Percentiles rank a stretch among this genome's conserved stretches.
These are phyloP conservation scores for Zaprionus taronus DNA, from an alignment of 1,140 invertebrate species.

Conservation along the genomic window DNA sequence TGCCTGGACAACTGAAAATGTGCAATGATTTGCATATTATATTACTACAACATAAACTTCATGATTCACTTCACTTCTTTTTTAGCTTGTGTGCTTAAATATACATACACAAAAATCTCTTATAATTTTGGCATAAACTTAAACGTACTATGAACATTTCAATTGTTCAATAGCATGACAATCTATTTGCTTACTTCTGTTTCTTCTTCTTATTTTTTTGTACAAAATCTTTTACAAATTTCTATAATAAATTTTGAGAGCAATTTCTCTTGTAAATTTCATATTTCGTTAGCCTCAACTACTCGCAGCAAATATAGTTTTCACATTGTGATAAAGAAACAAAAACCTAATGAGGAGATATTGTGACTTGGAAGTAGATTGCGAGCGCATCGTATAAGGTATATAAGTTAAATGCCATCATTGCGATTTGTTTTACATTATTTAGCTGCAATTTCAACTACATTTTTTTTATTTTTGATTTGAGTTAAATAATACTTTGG, in stretches of 20 bases:
- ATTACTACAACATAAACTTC: conserved; percentile 29
- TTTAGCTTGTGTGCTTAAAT: conserved; percentile 58
- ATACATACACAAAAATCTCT: conserved; percentile 57
- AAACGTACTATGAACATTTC: conserved; percentile 69
- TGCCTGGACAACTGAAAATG: conserved; percentile 28
- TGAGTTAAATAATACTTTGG: conserved; percentile 77
- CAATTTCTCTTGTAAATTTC: conserved; percentile 9
- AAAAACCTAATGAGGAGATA: conserved; percentile 24
- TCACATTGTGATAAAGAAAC: conserved; percentile 16
- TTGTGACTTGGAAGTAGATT: conserved; percentile 65
- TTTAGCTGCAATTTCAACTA: conserved; percentile 14
- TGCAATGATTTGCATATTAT: conserved; percentile 7
- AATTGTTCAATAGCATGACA: conserved; percentile 46
- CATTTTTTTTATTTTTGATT: conserved; percentile 50
- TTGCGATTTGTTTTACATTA: conserved; percentile 61
- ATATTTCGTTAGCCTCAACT: conserved; percentile 56
- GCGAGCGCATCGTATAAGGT: conserved; percentile 18
- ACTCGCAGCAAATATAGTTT: conserved; percentile 43
- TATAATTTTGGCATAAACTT: conserved; percentile 72
- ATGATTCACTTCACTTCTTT: conserved; percentile 51
- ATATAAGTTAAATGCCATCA: conserved; percentile 78
- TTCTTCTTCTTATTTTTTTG: conserved; percentile 43
- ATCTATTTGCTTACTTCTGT: conserved; percentile 17
- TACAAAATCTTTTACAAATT: conserved; percentile 65
- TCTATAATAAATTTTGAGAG: conserved; percentile 18